A percentile compares a stretch with the other conserved stretches of the same genome.
Evolutionary conservation across 1,140 invertebrate genomes (phyloP).

Genomic region (Scaptomyza hsui): DNA sequence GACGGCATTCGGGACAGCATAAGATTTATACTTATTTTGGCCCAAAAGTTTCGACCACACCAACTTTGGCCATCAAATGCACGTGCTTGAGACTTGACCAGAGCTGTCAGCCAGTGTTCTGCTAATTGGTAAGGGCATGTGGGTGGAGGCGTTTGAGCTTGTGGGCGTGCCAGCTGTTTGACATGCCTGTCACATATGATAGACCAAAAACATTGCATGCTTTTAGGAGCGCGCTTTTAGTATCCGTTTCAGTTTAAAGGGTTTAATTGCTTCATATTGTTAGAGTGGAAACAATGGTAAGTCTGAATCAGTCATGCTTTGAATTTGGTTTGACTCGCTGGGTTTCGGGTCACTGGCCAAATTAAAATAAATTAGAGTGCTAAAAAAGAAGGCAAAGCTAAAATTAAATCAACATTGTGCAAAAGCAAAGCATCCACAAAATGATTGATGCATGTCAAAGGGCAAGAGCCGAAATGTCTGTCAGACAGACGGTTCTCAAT

Average conservation of each 20-base stretch:
- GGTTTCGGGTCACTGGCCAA: slow-evolving; percentile 20
- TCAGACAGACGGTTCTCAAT: slow-evolving; percentile 19
- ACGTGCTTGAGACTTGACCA: slow-evolving; percentile 58
- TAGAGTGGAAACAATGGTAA: slow-evolving; percentile 32
- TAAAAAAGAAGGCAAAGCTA: slow-evolving; percentile 16
- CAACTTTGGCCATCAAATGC: slow-evolving; percentile 67
- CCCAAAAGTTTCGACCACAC: slow-evolving; percentile 29
- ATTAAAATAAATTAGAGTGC: slow-evolving; percentile 42
- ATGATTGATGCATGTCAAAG: slow-evolving; percentile 51
- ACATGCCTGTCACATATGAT: slow-evolving; percentile 58
- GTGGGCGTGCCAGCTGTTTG: slow-evolving; percentile 42
- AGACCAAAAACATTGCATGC: slow-evolving; percentile 28
- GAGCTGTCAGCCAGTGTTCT: slow-evolving; percentile 55
- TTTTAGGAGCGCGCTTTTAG: slow-evolving; percentile 30
- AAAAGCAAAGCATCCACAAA: slow-evolving; percentile 12
- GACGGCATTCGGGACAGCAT: slow-evolving; percentile 51
- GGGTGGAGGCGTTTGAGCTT: background rate
- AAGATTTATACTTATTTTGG: slow-evolving; percentile 67
- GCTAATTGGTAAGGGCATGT: slow-evolving; percentile 57
- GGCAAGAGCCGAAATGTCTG: slow-evolving; percentile 21
- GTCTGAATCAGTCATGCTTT: slow-evolving; percentile 28
- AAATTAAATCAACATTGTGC: slow-evolving; percentile 50
- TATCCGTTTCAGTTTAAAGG: slow-evolving; percentile 39
- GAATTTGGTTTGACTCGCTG: slow-evolving; percentile 41
- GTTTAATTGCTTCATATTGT: slow-evolving; percentile 42